Evolutionary conservation across 2,888 invertebrate genomes (phyloP).

Genomic region (Torymus auratus): DNA sequence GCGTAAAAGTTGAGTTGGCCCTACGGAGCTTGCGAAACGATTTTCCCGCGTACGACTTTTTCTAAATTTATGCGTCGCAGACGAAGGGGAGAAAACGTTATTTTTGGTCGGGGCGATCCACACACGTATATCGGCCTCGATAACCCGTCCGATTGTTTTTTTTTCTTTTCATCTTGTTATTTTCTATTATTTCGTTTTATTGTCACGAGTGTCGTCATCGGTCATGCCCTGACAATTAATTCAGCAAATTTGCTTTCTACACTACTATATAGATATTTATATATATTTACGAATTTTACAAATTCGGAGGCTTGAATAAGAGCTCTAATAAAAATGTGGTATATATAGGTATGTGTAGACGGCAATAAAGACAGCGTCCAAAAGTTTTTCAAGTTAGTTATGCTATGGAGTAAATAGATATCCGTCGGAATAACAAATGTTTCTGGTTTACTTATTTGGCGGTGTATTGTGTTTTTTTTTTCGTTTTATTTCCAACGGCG

Average conservation of each 20-base stretch:
- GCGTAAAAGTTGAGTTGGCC: too few species aligned
- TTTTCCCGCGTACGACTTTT: neutral
- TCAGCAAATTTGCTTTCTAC: constrained; percentile 31
- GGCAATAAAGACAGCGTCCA: constrained; percentile 31
- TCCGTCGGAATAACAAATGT: constrained; percentile 10
- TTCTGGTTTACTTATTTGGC: constrained; percentile 7
- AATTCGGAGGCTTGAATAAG: constrained; percentile 23
- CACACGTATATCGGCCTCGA: constrained; percentile 32
- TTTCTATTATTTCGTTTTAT: constrained; percentile 43
- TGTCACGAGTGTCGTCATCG: constrained; percentile 57
- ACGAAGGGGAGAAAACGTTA: constrained; percentile 3
- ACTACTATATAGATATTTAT: neutral
- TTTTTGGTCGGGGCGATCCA: constrained; percentile 23
- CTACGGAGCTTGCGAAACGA: too few species aligned
- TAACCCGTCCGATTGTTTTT: constrained; percentile 14
- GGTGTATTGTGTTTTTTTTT: constrained; percentile 1
- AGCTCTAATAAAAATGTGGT: constrained; percentile 42
- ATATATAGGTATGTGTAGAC: constrained; percentile 21
- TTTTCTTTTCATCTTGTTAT: constrained; percentile 13
- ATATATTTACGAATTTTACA: constrained; percentile 25
- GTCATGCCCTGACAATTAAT: constrained; percentile 62
- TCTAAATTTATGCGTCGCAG: constrained; percentile 21
- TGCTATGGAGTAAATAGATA: neutral
- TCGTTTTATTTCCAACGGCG: neutral
- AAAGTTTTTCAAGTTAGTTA: constrained; percentile 11